Evolutionary conservation across 2,888 invertebrate species (phyloP).

Genomic region (Agrypnus murinus): DNA sequence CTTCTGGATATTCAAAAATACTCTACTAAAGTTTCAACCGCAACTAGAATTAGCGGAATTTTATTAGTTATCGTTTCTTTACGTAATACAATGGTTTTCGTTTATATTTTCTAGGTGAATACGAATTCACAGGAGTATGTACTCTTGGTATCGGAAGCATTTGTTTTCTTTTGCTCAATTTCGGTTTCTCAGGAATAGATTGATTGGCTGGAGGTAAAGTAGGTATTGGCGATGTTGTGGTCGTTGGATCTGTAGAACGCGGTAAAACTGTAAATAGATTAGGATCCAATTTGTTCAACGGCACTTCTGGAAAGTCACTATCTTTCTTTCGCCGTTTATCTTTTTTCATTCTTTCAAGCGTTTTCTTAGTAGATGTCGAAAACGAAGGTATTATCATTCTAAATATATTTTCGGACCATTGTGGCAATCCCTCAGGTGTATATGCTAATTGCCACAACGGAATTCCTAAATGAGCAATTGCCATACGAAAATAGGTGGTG

Average conservation of each 20-base stretch:
- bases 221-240: background rate
- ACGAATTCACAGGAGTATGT: background rate
- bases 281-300: background rate
- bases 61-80: slow-evolving; percentile 1
- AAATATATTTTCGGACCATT: slow-evolving; percentile 79
- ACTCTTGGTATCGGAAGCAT: background rate
- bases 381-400: slow-evolving; percentile 5
- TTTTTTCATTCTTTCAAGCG: background rate
- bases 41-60: too few relatives aligned
- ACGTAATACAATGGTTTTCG: slow-evolving; percentile 8
- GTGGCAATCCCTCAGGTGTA: slow-evolving; percentile 83
- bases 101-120: background rate
- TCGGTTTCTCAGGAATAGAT: background rate
- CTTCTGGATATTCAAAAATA: too few relatives aligned
- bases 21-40: too few relatives aligned
- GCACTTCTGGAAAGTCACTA: background rate
- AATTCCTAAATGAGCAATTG: slow-evolving; percentile 90
- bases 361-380: background rate
- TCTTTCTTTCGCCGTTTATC: background rate
- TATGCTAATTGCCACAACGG: slow-evolving; percentile 93
- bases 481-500: slow-evolving; percentile 90
- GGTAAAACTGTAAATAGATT: slow-evolving; percentile 2
- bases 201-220: background rate
- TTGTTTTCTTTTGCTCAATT: background rate
- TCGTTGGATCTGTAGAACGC: background rate